phyloP scores from a whole-genome alignment of 1,140 invertebrate genomes.

The Drosophila eugracilis region DNA sequence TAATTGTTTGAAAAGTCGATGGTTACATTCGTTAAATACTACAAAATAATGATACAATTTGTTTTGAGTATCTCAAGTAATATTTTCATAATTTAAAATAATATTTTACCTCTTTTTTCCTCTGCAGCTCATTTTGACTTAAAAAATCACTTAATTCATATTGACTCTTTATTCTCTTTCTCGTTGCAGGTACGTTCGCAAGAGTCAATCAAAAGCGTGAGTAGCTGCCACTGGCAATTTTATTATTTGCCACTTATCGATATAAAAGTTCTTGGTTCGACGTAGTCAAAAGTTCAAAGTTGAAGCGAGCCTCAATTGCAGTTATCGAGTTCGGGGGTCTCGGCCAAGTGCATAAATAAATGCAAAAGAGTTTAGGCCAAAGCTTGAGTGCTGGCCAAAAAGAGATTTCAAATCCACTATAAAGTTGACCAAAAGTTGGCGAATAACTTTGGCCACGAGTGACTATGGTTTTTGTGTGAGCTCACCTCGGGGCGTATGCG shows the following conservation, averaged over 20 bases:
- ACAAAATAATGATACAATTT: too few species aligned
- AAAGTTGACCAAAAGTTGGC: slow-evolving; percentile 23
- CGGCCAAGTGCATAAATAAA: slow-evolving; percentile 26
- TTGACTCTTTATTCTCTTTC: slow-evolving; percentile 34
- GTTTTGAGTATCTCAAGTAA: too few species aligned
- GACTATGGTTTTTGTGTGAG: slow-evolving; percentile 2
- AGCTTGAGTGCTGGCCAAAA: neutral
- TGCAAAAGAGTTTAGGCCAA: slow-evolving; percentile 12
- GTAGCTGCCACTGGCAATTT: slow-evolving; percentile 63
- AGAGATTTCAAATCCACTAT: slow-evolving; percentile 29
- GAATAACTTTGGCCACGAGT: slow-evolving; percentile 10
- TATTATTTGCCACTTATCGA: slow-evolving; percentile 68
- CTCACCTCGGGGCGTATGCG: slow-evolving; percentile 49
- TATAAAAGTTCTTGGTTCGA: slow-evolving; percentile 54
- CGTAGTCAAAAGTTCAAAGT: slow-evolving; percentile 47
- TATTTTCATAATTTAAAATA: neutral
- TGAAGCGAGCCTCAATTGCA: slow-evolving; percentile 50
- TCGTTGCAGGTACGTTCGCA: slow-evolving; percentile 76
- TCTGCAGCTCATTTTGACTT: neutral
- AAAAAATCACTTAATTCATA: slow-evolving; percentile 47
- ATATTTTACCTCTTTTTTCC: neutral
- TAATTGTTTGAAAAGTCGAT: too few species aligned
- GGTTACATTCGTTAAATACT: too few species aligned
- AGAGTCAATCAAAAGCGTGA: slow-evolving; percentile 68
- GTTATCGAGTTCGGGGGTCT: slow-evolving; percentile 18